Conservation (phyloP, 2,113 vertebrate species). For the Hippopotamus amphibius region DNA sequence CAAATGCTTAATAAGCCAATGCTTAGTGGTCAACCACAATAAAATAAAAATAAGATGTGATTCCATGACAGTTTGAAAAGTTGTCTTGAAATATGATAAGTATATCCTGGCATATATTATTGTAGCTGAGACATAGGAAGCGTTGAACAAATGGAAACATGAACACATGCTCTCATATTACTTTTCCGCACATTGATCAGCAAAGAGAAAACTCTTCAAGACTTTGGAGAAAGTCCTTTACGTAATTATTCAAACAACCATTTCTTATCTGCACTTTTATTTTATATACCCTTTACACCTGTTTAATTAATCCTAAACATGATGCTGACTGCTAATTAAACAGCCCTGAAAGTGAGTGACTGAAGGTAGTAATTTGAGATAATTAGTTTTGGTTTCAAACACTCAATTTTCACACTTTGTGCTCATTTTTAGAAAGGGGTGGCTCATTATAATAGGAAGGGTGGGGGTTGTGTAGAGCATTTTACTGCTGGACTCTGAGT, state of each 20-base stretch:
- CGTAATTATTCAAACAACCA: conserved; percentile 68
- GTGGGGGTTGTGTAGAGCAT: conserved; percentile 53
- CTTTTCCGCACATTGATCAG: conserved; percentile 36
- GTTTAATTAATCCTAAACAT: conserved; percentile 84
- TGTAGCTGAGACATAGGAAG: neutral
- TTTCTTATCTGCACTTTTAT: conserved; percentile 76
- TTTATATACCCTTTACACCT: conserved; percentile 82
- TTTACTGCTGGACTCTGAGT: conserved; percentile 67
- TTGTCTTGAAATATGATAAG: conserved; percentile 46
- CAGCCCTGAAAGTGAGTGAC: conserved; percentile 81
- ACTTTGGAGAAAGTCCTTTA: conserved; percentile 73
- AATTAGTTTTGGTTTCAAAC: conserved; percentile 84
- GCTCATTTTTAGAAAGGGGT: conserved; percentile 80
- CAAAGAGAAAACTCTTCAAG: conserved; percentile 63
- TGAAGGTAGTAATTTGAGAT: conserved; percentile 85
- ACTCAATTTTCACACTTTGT: conserved; percentile 83
- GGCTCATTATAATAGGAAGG: conserved; percentile 72
- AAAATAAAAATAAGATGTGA: conserved; percentile 59
- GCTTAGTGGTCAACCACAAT: neutral
- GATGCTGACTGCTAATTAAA: conserved; percentile 83
- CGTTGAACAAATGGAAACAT: neutral
- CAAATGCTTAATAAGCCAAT: conserved; percentile 61
- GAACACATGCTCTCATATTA: neutral
- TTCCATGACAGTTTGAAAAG: conserved; percentile 27
- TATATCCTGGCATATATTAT: neutral